These are phyloP conservation scores for Tretioscincus oriximinensis DNA, from an alignment of 2,113 vertebrate genomes.

Conservation along the genomic window DNA sequence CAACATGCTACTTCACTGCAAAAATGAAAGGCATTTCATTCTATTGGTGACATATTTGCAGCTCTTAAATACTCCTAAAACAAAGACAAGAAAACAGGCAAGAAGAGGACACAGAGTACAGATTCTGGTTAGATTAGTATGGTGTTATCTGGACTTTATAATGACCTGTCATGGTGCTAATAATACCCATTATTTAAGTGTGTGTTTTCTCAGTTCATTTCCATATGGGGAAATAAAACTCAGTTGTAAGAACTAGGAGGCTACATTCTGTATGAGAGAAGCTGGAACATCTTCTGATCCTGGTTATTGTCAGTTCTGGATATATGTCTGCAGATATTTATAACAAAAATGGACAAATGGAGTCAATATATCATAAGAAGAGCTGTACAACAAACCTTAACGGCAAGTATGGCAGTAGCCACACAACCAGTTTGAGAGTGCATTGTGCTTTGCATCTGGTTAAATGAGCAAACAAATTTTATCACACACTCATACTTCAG, in stretches of 20 bases:
- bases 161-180: neutral
- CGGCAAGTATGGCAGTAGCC: no score
- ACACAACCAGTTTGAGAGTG: neutral
- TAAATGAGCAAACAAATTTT: neutral
- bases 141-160: neutral
- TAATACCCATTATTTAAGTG: neutral
- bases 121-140: neutral
- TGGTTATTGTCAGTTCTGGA: neutral
- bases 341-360: neutral
- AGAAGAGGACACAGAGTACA: neutral
- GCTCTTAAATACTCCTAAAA: neutral
- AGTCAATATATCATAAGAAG: neutral
- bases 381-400: neutral
- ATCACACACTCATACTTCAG: neutral
- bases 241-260: neutral
- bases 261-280: neutral
- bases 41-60: neutral
- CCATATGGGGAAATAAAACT: neutral
- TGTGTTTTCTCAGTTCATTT: neutral
- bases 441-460: neutral
- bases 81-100: neutral
- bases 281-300: neutral
- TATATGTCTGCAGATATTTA: constrained; percentile 5
- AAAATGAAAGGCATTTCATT: neutral
- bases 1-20: neutral